These are phyloP conservation scores for Andricus curvator DNA, from an alignment of 2,888 invertebrate genomes.

Conservation along the genomic window DNA sequence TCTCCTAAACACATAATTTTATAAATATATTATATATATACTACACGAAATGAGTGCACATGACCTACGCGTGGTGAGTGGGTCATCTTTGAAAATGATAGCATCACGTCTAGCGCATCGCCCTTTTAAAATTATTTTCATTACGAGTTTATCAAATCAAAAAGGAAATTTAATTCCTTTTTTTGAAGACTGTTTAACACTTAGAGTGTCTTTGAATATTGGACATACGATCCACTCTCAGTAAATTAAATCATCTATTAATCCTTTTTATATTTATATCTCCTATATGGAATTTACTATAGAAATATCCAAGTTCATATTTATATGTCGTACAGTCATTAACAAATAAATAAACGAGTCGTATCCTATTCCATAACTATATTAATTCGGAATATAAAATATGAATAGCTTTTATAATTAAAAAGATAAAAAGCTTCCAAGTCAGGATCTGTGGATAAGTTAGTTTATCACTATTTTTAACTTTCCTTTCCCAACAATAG, in stretches of 20 bases:
- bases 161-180: slow-evolving; percentile 32
- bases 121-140: slow-evolving; percentile 10
- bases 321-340: slow-evolving; percentile 20
- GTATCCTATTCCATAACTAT: neutral
- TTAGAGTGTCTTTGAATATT: slow-evolving; percentile 11
- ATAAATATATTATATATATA: slow-evolving; percentile 41
- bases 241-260: slow-evolving; percentile 11
- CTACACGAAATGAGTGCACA: slow-evolving; percentile 34
- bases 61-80: slow-evolving; percentile 38
- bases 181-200: slow-evolving; percentile 17
- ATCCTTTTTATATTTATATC: slow-evolving; percentile 20
- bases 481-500: neutral
- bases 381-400: slow-evolving; percentile 1
- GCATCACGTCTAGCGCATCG: slow-evolving; percentile 40
- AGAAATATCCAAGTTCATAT: slow-evolving; percentile 24
- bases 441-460: no score
- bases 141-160: slow-evolving; percentile 25
- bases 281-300: slow-evolving; percentile 22
- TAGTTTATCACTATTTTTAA: no score
- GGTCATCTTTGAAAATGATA: slow-evolving; percentile 36
- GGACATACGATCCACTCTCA: neutral
- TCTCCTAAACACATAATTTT: slow-evolving; percentile 49
- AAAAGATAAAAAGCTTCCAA: no score
- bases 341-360: slow-evolving; percentile 6
- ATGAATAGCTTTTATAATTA: neutral